These are phyloP conservation scores for Callyntrura guangdongensis DNA, from an alignment of 2,888 invertebrate genomes.

Conservation along the genomic window DNA sequence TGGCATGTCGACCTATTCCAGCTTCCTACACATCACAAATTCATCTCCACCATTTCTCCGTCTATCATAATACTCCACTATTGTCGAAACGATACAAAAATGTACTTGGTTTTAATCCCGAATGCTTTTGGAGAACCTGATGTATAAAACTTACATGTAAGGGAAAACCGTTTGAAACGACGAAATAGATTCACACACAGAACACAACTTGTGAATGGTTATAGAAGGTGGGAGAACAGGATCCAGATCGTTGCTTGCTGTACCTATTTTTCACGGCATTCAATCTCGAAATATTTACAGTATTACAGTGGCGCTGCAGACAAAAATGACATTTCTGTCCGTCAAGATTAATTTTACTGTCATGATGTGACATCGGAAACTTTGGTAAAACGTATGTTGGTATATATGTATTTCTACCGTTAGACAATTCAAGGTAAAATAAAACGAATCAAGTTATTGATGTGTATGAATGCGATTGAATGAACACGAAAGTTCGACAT, in stretches of 20 bases:
- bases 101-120: neutral
- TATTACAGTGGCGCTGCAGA: too few relatives aligned
- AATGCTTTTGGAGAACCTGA: neutral
- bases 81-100: neutral
- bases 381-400: too few relatives aligned
- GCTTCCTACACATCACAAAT: constrained; percentile 12
- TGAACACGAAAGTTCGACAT: neutral
- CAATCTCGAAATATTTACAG: neutral
- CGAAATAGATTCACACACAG: too few relatives aligned
- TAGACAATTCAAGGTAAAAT: constrained; percentile 7
- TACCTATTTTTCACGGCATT: neutral
- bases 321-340: constrained; percentile 5
- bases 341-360: constrained; percentile 66
- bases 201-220: too few relatives aligned
- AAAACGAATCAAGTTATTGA: neutral
- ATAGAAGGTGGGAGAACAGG: neutral
- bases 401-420: neutral
- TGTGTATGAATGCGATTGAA: constrained; percentile 18
- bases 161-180: neutral
- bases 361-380: neutral
- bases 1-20: constrained; percentile 29
- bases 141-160: constrained; percentile 6
- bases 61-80: neutral
- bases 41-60: constrained; percentile 9
- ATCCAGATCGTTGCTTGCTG: neutral